Percentiles rank a stretch among this genome's conserved stretches.
Conservation (phyloP, 1,140 invertebrate species). For the Berghia stephanieae region DNA sequence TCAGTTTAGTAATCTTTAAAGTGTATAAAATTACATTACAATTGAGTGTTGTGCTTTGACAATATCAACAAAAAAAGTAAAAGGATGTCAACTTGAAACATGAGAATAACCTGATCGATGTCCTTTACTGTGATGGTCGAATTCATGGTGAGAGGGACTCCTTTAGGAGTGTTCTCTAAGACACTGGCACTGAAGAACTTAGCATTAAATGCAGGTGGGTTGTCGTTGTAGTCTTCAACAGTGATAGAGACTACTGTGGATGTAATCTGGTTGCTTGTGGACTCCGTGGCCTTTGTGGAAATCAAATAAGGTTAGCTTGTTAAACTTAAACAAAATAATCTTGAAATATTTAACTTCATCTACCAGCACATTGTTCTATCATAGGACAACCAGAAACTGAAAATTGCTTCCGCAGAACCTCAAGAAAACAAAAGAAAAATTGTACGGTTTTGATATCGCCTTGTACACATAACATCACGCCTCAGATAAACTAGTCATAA, state of each 20-base stretch:
- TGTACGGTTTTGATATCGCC: no score
- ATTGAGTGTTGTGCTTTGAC: no score
- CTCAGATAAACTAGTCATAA: no score
- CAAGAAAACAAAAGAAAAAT: slow-evolving; percentile 22
- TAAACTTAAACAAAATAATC: no score
- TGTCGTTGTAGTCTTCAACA: slow-evolving; percentile 33
- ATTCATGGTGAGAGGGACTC: slow-evolving; percentile 20
- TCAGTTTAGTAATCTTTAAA: not conserved
- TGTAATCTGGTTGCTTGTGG: not conserved
- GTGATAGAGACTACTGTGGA: slow-evolving; percentile 15
- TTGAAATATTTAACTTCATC: slow-evolving; percentile 1
- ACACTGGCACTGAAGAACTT: slow-evolving; percentile 9
- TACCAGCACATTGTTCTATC: not conserved
- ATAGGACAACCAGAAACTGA: not conserved
- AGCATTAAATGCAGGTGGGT: slow-evolving; percentile 23
- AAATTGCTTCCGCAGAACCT: not conserved
- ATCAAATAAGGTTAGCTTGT: no score
- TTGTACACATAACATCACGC: no score
- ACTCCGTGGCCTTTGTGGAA: no score
- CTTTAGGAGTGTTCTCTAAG: slow-evolving; percentile 30
- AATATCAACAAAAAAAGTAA: no score
- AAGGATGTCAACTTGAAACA: no score
- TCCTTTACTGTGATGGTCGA: slow-evolving; percentile 9
- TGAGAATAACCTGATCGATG: slow-evolving; percentile 24
- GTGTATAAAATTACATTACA: not conserved